These are phyloP conservation scores for Silurus aristotelis DNA, from an alignment of 2,797 vertebrate species.

Conservation along the genomic window DNA sequence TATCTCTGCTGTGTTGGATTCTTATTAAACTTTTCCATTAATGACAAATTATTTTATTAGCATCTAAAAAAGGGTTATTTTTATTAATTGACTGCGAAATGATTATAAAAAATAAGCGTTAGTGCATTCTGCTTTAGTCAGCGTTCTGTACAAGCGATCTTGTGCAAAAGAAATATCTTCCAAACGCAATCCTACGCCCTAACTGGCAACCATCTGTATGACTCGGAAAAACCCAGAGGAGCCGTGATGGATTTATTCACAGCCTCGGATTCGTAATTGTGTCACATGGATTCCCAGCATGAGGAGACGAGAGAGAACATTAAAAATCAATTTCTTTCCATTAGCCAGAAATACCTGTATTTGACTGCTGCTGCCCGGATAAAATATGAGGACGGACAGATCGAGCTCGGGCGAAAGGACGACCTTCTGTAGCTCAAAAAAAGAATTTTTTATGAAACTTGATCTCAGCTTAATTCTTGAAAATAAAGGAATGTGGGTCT, in stretches of 20 bases:
- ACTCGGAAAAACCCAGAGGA: neutral
- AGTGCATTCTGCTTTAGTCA: neutral
- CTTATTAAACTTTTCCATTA: neutral
- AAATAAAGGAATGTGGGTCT: constrained; percentile 27
- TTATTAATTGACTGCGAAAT: too few species aligned
- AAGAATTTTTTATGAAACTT: constrained; percentile 38
- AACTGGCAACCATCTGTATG: neutral
- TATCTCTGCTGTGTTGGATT: neutral
- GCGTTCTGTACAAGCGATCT: neutral
- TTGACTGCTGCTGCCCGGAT: constrained; percentile 51
- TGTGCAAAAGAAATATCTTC: neutral
- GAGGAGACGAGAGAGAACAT: constrained; percentile 48
- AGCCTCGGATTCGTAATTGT: constrained; percentile 48
- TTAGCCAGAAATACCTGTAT: constrained; percentile 55
- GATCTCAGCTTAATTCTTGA: constrained; percentile 48
- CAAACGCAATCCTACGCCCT: neutral
- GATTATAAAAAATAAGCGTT: neutral
- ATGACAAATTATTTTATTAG: neutral
- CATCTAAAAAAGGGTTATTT: too few species aligned
- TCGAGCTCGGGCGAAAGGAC: constrained; percentile 53
- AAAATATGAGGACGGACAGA: constrained; percentile 54
- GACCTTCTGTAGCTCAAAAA: constrained; percentile 56
- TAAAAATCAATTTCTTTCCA: constrained; percentile 61
- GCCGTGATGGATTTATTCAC: constrained; percentile 28
- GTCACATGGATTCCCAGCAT: constrained; percentile 56